Base-by-base conservation (phyloP, 2,797 vertebrate genomes). In the Muraenolepis orangiensis region DNA sequence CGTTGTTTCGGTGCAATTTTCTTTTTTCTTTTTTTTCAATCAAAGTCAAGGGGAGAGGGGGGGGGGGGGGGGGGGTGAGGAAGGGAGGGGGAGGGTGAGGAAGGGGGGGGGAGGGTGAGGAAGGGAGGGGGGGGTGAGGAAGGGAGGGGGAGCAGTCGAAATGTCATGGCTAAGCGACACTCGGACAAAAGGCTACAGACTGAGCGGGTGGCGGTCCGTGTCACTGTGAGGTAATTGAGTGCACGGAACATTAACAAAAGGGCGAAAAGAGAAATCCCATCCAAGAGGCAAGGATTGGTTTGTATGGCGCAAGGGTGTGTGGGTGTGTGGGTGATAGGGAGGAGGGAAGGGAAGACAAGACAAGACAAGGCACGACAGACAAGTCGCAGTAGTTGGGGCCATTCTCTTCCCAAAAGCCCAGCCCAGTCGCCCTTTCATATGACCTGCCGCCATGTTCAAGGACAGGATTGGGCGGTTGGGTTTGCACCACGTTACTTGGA, bases 41-140 rank as follows among this genome's bases (percentile, higher is more conserved):
- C 51, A 72, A 76, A 72, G 72, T 18, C 28, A 71, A 14, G 18
- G 7, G 20, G 38, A 73, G 72, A 76, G 71, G 72, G 34, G 66
- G 8, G 66, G 74, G 61, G 20, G 3, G 23, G 74, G 51, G 66
- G 29, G 12, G 10, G 38, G 14, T 30, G 74, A 2, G 28, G 38
- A 23, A 1, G 36, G 36, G 36, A 10, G 36, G 36, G 36, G 36
- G 36, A 10, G 36, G 36, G 36, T 4, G 36, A 10, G 5, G n/a
- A n/a, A n/a, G 74, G 61, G 20, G 3, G 23, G 74, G 51, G 66
- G 29, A 7, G 10, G 38, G 14, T 30, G 74, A 2, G 28, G 38
- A 23, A 1, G 36, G 36, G 36, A 10, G 36, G 36, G 36, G 36
- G 36, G n/a, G n/a, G n/a, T n/a, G n/a, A n/a, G n/a, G n/a, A n/a